A percentile compares a stretch with the other conserved stretches of the same genome.
Conservation (phyloP, 1,140 invertebrate genomes). For the Calliopsis andreniformis region DNA sequence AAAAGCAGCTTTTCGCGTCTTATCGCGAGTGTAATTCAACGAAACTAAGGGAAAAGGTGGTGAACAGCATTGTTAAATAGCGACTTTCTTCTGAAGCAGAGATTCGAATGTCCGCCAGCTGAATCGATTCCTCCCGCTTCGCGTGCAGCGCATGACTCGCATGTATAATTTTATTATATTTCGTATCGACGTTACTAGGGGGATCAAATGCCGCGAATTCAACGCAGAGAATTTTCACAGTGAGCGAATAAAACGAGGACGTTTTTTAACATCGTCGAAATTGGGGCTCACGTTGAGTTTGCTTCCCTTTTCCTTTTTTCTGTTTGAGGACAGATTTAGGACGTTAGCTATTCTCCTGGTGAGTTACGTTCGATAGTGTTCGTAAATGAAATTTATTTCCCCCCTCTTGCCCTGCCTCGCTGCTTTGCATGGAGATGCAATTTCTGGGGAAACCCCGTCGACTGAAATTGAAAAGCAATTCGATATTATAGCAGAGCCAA, state of each 20-base stretch:
- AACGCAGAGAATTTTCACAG: not conserved
- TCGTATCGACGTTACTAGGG: slow-evolving; percentile 11
- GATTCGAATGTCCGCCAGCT: not conserved
- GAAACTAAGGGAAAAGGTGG: too few relatives aligned
- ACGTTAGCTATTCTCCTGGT: not conserved
- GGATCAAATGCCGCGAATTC: slow-evolving; percentile 6
- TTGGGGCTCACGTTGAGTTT: not conserved
- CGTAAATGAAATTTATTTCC: slow-evolving; percentile 30
- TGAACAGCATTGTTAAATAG: not conserved
- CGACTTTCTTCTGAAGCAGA: not conserved
- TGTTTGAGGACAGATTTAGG: not conserved
- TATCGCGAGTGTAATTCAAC: too few relatives aligned
- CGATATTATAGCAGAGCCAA: slow-evolving; percentile 9
- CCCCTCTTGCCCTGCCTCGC: not conserved
- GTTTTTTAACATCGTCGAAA: not conserved
- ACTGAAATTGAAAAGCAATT: slow-evolving; percentile 19
- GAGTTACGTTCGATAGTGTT: not conserved
- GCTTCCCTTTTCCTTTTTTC: too few relatives aligned
- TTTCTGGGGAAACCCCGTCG: too few relatives aligned
- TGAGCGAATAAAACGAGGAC: not conserved
- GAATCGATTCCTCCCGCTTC: not conserved
- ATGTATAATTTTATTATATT: slow-evolving; percentile 18
- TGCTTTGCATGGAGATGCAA: not conserved
- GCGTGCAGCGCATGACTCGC: not conserved
- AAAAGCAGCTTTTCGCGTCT: too few relatives aligned